These are phyloP conservation scores for Antennarius striatus DNA, from an alignment of 2,113 vertebrate species.

Conservation along the genomic window DNA sequence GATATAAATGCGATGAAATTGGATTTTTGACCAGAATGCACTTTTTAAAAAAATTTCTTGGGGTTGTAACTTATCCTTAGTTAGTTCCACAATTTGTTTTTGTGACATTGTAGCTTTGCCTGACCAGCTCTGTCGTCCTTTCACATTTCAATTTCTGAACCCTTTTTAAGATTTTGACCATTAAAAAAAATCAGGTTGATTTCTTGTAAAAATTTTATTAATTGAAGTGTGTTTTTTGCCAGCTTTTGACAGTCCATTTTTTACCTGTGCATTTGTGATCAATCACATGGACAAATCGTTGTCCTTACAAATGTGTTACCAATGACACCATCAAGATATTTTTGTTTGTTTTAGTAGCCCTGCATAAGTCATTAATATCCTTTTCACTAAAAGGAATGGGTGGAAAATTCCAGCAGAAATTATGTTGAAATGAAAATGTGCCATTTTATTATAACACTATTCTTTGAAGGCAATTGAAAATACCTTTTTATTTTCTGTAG, in stretches of 20 bases:
- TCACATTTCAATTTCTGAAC: constrained; percentile 16
- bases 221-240: constrained; percentile 23
- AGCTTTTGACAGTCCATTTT: constrained; percentile 34
- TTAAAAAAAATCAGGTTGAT: constrained; percentile 12
- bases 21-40: constrained; percentile 42
- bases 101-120: constrained; percentile 6
- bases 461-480: constrained; percentile 86
- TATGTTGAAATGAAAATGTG: constrained; percentile 85
- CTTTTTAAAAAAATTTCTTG: constrained; percentile 13
- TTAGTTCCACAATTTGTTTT: not conserved
- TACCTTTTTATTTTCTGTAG: constrained; percentile 89
- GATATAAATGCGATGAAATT: constrained; percentile 31
- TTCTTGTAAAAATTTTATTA: no score
- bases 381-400: constrained; percentile 54
- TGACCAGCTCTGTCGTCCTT: not conserved
- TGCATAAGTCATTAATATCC: constrained; percentile 67
- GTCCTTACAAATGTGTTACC: constrained; percentile 49
- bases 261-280: constrained; percentile 30
- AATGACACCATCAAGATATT: constrained; percentile 64
- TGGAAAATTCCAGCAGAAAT: constrained; percentile 71
- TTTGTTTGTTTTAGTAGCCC: constrained; percentile 71
- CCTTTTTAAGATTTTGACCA: constrained; percentile 5
- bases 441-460: constrained; percentile 98
- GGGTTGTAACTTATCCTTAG: not conserved
- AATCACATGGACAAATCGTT: constrained; percentile 40